Evolutionary conservation across 2,888 invertebrate genomes (phyloP).

Genomic region (Lasioglossum zephyrum): DNA sequence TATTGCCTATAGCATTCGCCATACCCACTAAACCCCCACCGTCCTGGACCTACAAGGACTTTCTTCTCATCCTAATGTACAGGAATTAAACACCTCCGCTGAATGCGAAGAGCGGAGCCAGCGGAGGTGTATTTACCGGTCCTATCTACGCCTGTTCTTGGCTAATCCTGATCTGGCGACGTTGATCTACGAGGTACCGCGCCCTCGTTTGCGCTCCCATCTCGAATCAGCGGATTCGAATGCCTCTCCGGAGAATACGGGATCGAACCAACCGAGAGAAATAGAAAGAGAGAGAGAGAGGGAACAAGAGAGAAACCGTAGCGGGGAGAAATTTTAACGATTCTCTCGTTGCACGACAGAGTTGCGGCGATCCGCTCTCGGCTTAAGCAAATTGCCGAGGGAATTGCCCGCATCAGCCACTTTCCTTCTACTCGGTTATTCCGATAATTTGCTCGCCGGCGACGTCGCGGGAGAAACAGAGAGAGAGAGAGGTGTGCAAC

Average conservation of each 20-base stretch:
- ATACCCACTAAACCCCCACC: too few relatives aligned
- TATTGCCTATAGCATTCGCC: too few relatives aligned
- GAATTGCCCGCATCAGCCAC: conserved; percentile 66
- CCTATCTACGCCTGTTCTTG: too few relatives aligned
- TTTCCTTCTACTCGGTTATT: conserved; percentile 67
- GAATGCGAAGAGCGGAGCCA: too few relatives aligned
- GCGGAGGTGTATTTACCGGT: too few relatives aligned
- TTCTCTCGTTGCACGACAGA: conserved; percentile 68
- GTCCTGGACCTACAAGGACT: too few relatives aligned
- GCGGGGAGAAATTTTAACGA: conserved; percentile 67
- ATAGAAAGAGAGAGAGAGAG: too few relatives aligned
- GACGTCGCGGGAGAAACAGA: conserved; percentile 32
- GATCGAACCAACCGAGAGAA: background rate
- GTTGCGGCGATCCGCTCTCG: conserved; percentile 67
- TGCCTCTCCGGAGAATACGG: conserved; percentile 41
- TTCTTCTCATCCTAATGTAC: too few relatives aligned
- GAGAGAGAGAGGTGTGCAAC: conserved; percentile 33
- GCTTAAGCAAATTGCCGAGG: conserved; percentile 73
- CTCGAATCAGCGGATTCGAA: conserved; percentile 59
- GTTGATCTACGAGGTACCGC: conserved; percentile 49
- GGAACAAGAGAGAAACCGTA: background rate
- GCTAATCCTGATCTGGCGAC: too few relatives aligned
- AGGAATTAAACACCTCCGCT: too few relatives aligned
- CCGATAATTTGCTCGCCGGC: conserved; percentile 67
- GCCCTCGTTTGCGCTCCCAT: conserved; percentile 59